Evolutionary conservation across 1,140 invertebrate genomes (phyloP).

Genomic region (Drosophila fuyamai): DNA sequence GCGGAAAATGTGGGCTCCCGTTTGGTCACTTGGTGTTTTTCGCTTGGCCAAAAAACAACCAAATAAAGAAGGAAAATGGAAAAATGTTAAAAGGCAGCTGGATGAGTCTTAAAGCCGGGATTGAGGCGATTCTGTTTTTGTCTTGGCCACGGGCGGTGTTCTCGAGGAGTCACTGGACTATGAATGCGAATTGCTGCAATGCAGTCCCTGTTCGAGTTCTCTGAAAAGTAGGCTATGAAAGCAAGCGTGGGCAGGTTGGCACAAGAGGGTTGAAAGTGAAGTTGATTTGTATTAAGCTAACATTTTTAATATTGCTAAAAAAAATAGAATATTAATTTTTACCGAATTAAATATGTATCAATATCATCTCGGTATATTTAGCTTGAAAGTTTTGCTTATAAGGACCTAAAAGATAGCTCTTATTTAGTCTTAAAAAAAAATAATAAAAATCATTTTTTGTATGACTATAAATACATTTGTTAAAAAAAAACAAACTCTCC

Average conservation of each 20-base stretch:
- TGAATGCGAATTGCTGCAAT: constrained; percentile 65
- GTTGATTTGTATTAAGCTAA: neutral
- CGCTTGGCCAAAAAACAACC: constrained; percentile 20
- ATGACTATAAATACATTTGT: too few relatives aligned
- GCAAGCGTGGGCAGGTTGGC: constrained; percentile 6
- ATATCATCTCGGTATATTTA: too few relatives aligned
- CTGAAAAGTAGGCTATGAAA: constrained; percentile 54
- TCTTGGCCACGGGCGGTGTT: constrained; percentile 2
- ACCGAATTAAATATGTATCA: too few relatives aligned
- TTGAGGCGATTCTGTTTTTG: constrained; percentile 42
- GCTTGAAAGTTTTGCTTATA: too few relatives aligned
- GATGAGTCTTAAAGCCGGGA: constrained; percentile 59
- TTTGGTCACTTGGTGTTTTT: constrained; percentile 29
- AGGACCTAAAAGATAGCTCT: too few relatives aligned
- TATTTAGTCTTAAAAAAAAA: too few relatives aligned
- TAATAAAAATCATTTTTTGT: too few relatives aligned
- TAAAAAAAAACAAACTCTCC: too few relatives aligned
- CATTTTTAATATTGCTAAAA: neutral
- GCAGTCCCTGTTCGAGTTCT: constrained; percentile 8
- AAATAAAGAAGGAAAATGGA: constrained; percentile 30
- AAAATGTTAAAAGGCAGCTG: constrained; percentile 45
- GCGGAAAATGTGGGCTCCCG: constrained; percentile 45
- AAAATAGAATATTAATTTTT: neutral
- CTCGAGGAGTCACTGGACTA: constrained; percentile 40
- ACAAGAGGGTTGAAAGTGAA: neutral